phyloP scores from a whole-genome alignment of 1,140 invertebrate genomes.

The Sinella curviseta region DNA sequence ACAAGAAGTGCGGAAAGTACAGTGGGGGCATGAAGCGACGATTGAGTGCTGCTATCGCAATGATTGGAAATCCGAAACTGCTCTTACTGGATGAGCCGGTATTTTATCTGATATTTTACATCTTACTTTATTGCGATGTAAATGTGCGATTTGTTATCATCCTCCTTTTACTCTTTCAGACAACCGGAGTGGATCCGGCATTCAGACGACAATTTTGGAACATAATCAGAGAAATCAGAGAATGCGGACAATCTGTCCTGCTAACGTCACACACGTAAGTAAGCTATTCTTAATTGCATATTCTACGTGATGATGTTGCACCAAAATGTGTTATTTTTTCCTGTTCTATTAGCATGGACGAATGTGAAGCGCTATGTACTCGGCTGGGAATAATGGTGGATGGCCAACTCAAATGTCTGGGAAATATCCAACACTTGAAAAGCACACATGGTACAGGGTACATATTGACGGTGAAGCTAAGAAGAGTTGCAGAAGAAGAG shows the following conservation, averaged over 20 bases:
- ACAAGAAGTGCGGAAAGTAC: slow-evolving; percentile 47
- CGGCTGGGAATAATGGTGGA: slow-evolving; percentile 63
- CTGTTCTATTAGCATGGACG: slow-evolving; percentile 57
- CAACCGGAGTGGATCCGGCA: slow-evolving; percentile 56
- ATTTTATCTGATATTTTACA: slow-evolving; percentile 55
- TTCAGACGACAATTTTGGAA: slow-evolving; percentile 56
- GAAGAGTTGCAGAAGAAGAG: slow-evolving; percentile 50
- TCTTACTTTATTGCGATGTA: no score
- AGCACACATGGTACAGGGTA: slow-evolving; percentile 65
- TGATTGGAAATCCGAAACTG: slow-evolving; percentile 65
- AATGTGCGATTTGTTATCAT: neutral
- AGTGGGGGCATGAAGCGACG: slow-evolving; percentile 67
- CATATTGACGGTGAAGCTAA: slow-evolving; percentile 56
- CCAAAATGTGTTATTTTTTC: neutral
- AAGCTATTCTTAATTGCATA: neutral
- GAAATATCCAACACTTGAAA: slow-evolving; percentile 60
- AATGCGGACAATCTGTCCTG: slow-evolving; percentile 48
- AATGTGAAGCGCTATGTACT: slow-evolving; percentile 60
- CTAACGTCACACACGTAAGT: slow-evolving; percentile 49
- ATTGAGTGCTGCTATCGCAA: slow-evolving; percentile 63
- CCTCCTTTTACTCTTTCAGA: slow-evolving; percentile 33
- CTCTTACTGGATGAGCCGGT: slow-evolving; percentile 67
- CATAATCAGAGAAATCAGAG: slow-evolving; percentile 49
- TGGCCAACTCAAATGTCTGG: slow-evolving; percentile 67
- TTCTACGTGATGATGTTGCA: neutral